Evolutionary conservation across 2,888 invertebrate species (phyloP), one percentile per base, ranked within the genome.

Genomic region (Penaeus monodon): DNA sequence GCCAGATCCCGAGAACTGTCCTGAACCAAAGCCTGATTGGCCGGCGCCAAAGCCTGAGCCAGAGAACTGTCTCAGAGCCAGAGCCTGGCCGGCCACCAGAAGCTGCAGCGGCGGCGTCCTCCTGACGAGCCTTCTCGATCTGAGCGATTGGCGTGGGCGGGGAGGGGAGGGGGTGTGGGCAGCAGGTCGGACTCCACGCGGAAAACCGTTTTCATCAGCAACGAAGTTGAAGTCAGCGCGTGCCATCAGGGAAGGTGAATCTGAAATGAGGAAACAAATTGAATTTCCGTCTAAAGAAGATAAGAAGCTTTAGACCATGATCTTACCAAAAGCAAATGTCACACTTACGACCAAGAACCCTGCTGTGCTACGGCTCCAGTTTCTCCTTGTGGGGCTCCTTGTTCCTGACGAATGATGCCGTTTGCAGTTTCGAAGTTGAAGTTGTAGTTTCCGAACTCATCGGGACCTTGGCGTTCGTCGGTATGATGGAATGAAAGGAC

Each of bases 211-310:
- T 17, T 57, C 57, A 17, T 57, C 57, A 57, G 57, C 89, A 29
- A 89, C 84, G 81, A 89, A 89, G 27, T 38, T 86, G 84, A 89
- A 88, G 38, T 81, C 76, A 44, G 84, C 89, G 86, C 27, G 88
- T 88, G 68, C 89, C 89, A 68, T 89, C 89, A 49, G 89, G 89
- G 88, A 84, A 86, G 20, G 89, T 89, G 74, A 86, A 86, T 4
- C 89, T 89, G 88, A 10, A 79, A 57, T 14, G 33, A 44, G 38
- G 63, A 65, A 33, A 57, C 10, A 57, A 1, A 57, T 57, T 57
- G 44, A 44, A 8, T 44, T 44, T 44, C 44, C 44, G 44, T 44
- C 44, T 44, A 10, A 44, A 44, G 44, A 44, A 57, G 4, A 57
- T 3, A 17, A 14, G 17, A 17, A 2, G 10, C 3, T 57, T 57